These are phyloP conservation scores for Sphaeridia pumilis DNA, from an alignment of 2,888 invertebrate species.

Conservation along the genomic window DNA sequence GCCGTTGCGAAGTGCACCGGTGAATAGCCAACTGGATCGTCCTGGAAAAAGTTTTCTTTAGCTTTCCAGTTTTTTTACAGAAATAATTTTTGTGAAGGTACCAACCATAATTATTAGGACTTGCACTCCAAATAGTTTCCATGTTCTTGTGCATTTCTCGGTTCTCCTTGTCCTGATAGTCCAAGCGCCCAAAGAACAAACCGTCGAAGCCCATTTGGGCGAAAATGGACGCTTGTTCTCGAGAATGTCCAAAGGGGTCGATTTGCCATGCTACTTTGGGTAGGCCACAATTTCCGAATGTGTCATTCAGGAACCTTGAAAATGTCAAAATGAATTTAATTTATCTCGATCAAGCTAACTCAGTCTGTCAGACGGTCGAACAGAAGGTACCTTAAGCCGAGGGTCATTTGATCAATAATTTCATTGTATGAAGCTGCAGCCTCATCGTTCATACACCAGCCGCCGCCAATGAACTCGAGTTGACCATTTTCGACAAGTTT, in stretches of 20 bases:
- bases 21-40: constrained; percentile 58
- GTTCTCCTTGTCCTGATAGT: constrained; percentile 64
- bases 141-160: constrained; percentile 46
- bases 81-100: too few species aligned
- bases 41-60: too few species aligned
- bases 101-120: constrained; percentile 50
- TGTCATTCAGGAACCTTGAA: constrained; percentile 48
- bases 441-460: constrained; percentile 40
- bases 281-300: constrained; percentile 58
- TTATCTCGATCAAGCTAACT: too few species aligned
- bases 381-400: constrained; percentile 61
- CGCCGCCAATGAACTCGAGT: constrained; percentile 39
- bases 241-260: constrained; percentile 71
- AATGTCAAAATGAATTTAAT: background rate
- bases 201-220: constrained; percentile 82
- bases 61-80: too few species aligned
- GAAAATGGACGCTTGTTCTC: constrained; percentile 58
- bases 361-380: too few species aligned
- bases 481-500: constrained; percentile 58
- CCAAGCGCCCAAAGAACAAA: constrained; percentile 69
- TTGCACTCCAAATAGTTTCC: constrained; percentile 76
- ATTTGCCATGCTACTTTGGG: constrained; percentile 75
- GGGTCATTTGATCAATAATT: constrained; percentile 61
- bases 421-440: constrained; percentile 43
- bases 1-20: constrained; percentile 66